Base-by-base conservation (phyloP, 1,140 invertebrate genomes). In the Zaprionus taronus region DNA sequence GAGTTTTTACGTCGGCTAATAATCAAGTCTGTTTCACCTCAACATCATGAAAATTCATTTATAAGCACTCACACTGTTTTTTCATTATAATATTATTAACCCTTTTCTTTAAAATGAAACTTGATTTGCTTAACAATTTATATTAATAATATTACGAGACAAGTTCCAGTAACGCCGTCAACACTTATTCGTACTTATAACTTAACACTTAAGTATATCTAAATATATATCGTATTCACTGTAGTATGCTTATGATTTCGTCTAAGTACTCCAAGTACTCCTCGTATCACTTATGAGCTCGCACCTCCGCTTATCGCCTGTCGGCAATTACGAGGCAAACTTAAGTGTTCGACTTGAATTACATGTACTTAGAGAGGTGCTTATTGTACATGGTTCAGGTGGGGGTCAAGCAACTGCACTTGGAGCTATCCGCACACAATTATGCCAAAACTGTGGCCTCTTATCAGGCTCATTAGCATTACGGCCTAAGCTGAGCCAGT, bases 391-490 rank as follows among this genome's bases (percentile, higher is more conserved):
- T 47, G n/a, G 53, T 55, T 56, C 36, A n/a, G 44, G 31, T 28
- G 31, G 28, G 41, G 38, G 58, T 58, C 60, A 53, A 58, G 31
- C 24, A 28, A 57, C 38, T 69, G 15, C 20, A 38, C 36, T 34
- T 47, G 41, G 14, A 67, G 49, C 61, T 53, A 60, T 72, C 34
- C 61, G 55, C 61, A 71, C 67, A 71, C 67, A 71, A 74, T 69
- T 70, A 57, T 17, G 51, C 20, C 44, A 41, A 65, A 65, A 66
- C 47, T 72, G 68, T 58, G 55, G 68, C 55, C 28, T 24, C 55
- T 76, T 76, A 76, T 76, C 73, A 17, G 60, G 55, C 68, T 65
- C 41, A 76, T 76, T 65, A 72, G 55, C 73, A 65, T 76, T 76
- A 65, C 15, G 44, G 11, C 20, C 34, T 76, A 72, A 72, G 68